Evolutionary conservation across 2,113 vertebrate genomes (phyloP).

Genomic region (Notiomystis cincta): DNA sequence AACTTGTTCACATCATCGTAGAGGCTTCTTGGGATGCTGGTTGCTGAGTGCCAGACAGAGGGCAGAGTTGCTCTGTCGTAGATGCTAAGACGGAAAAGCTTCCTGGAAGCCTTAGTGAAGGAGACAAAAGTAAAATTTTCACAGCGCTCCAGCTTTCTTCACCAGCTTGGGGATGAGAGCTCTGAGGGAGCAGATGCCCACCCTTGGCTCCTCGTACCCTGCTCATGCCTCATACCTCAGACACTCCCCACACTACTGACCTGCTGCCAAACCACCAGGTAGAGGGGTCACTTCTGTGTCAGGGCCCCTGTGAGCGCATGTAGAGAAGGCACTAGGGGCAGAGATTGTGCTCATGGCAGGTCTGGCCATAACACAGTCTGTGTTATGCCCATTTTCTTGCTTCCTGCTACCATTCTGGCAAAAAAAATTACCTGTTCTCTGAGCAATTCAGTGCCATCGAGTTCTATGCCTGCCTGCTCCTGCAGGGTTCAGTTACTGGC

Average conservation of each 20-base stretch:
- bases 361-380: background rate
- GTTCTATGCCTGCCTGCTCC: slow-evolving; percentile 39
- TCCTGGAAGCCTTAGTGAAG: slow-evolving; percentile 59
- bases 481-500: slow-evolving; percentile 66
- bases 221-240: too few species aligned
- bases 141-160: slow-evolving; percentile 56
- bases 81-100: slow-evolving; percentile 28
- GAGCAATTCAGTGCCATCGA: slow-evolving; percentile 51
- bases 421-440: slow-evolving; percentile 67
- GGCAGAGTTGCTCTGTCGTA: slow-evolving; percentile 2
- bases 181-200: slow-evolving; percentile 43
- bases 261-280: slow-evolving; percentile 35
- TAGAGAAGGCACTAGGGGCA: slow-evolving; percentile 57
- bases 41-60: background rate
- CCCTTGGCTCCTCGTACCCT: slow-evolving; percentile 56
- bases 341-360: slow-evolving; percentile 44
- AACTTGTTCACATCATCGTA: background rate
- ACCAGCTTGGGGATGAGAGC: slow-evolving; percentile 42
- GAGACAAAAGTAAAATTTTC: slow-evolving; percentile 67
- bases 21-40: background rate
- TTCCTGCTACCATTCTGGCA: slow-evolving; percentile 46
- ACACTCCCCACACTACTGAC: background rate
- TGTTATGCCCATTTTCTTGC: slow-evolving; percentile 38
- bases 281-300: slow-evolving; percentile 39
- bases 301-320: slow-evolving; percentile 13